These are phyloP conservation scores for Rhyacichthys aspro DNA, from an alignment of 2,797 vertebrate genomes.

Conservation along the genomic window DNA sequence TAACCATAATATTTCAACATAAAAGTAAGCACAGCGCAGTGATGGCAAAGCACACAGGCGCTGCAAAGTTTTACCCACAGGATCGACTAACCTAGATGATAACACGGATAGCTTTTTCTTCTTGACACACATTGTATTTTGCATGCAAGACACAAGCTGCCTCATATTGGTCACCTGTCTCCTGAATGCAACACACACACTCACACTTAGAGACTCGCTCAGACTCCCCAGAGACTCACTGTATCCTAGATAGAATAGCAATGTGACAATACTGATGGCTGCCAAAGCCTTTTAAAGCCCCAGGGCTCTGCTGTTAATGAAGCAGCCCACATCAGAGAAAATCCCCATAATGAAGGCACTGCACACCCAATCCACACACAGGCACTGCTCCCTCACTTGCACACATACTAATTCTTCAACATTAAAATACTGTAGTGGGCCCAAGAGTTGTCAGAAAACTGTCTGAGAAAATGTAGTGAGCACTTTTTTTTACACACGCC, in stretches of 20 bases:
- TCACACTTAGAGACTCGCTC: slow-evolving; percentile 6
- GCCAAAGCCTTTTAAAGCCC: slow-evolving; percentile 65
- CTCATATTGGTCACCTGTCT: slow-evolving; percentile 28
- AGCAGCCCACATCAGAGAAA: slow-evolving; percentile 64
- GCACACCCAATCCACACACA: slow-evolving; percentile 49
- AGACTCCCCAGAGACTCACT: slow-evolving; percentile 41
- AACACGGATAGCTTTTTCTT: slow-evolving; percentile 5
- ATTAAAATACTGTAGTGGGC: slow-evolving; percentile 10
- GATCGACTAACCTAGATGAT: slow-evolving; percentile 1
- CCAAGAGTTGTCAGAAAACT: slow-evolving; percentile 21
- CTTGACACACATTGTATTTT: slow-evolving; percentile 19
- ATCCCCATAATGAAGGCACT: slow-evolving; percentile 60
- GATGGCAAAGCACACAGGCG: no score
- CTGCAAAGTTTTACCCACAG: slow-evolving; percentile 4
- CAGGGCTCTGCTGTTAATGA: slow-evolving; percentile 62
- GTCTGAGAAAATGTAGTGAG: slow-evolving; percentile 18
- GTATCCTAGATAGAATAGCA: slow-evolving; percentile 49
- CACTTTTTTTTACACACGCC: slow-evolving; percentile 19
- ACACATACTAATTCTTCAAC: slow-evolving; percentile 7
- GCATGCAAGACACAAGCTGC: slow-evolving; percentile 7
- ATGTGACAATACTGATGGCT: slow-evolving; percentile 65
- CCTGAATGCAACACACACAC: slow-evolving; percentile 16
- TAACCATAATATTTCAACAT: slow-evolving; percentile 15
- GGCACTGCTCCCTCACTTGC: slow-evolving; percentile 15
- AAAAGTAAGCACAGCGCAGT: slow-evolving; percentile 5